Percentiles rank a stretch among this genome's conserved stretches.
Evolutionary conservation across 2,797 vertebrate species (phyloP).

Genomic region (Coreius guichenoti): DNA sequence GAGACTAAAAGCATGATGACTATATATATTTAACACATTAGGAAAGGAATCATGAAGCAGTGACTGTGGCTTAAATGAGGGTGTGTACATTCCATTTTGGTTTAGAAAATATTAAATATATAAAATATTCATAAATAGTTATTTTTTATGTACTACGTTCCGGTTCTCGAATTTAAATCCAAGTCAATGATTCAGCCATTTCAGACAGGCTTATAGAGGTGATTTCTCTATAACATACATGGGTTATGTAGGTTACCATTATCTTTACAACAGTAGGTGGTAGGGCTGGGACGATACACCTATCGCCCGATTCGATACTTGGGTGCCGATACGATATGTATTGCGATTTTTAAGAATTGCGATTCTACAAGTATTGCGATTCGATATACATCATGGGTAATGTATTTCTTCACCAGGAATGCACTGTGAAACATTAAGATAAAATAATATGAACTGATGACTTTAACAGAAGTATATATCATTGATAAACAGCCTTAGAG

Average conservation of each 20-base stretch:
- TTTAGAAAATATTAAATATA: background rate
- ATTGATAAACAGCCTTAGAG: background rate
- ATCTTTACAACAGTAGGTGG: background rate
- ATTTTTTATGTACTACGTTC: background rate
- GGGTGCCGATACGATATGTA: no score
- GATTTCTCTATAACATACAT: background rate
- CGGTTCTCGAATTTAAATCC: background rate
- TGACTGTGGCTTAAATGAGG: background rate
- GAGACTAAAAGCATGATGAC: constrained; percentile 24
- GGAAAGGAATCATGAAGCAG: background rate
- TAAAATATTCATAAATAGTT: background rate
- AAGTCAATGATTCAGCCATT: background rate
- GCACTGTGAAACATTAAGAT: background rate
- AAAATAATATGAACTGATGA: background rate
- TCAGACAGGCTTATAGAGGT: background rate
- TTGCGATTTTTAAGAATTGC: no score
- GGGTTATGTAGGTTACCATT: background rate
- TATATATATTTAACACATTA: background rate
- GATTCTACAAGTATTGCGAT: no score
- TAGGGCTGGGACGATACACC: no score
- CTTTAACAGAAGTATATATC: background rate
- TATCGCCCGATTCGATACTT: no score
- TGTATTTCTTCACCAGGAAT: background rate
- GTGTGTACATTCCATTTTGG: background rate
- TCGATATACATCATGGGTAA: background rate